A percentile compares a stretch with the other conserved stretches of the same genome.
Conservation (phyloP, 2,113 vertebrate species). For the Gopherus flavomarginatus region DNA sequence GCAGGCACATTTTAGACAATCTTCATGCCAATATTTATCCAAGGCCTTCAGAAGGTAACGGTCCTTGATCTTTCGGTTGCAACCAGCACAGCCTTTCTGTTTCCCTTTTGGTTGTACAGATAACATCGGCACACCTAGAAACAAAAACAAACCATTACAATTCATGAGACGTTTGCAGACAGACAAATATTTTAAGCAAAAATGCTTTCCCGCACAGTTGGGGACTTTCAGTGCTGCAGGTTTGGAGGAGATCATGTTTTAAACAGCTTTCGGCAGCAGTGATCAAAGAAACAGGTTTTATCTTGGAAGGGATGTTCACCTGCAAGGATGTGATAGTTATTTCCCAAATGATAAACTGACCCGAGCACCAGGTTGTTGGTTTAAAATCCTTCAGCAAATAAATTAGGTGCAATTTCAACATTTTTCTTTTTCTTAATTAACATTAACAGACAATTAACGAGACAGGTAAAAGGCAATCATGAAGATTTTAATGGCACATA, state of each 20-base stretch:
- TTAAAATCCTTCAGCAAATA: neutral
- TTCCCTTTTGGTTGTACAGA: conserved; percentile 99
- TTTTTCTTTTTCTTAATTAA: conserved; percentile 14
- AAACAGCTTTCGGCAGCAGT: neutral
- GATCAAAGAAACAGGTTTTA: neutral
- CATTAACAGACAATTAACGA: conserved; percentile 2
- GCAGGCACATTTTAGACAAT: conserved; percentile 99
- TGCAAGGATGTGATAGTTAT: neutral
- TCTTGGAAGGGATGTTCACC: rapidly evolving
- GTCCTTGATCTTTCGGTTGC: conserved; percentile 99
- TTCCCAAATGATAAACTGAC: neutral
- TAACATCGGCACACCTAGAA: conserved; percentile 96
- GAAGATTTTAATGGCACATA: neutral
- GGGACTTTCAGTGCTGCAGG: neutral
- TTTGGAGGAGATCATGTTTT: neutral
- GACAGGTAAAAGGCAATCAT: conserved; percentile 4
- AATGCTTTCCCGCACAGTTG: rapidly evolving
- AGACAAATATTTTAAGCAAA: neutral
- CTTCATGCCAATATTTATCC: conserved; percentile 99
- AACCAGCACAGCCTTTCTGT: conserved; percentile 99
- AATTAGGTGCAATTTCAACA: neutral
- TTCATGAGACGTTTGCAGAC: neutral
- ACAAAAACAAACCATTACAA: conserved; percentile 69
- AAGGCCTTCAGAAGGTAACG: conserved; percentile 99
- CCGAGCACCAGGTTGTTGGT: neutral